Percentiles rank a stretch among this genome's conserved stretches.
Conservation (phyloP, 2,797 vertebrate genomes). For the Thaleichthys pacificus region DNA sequence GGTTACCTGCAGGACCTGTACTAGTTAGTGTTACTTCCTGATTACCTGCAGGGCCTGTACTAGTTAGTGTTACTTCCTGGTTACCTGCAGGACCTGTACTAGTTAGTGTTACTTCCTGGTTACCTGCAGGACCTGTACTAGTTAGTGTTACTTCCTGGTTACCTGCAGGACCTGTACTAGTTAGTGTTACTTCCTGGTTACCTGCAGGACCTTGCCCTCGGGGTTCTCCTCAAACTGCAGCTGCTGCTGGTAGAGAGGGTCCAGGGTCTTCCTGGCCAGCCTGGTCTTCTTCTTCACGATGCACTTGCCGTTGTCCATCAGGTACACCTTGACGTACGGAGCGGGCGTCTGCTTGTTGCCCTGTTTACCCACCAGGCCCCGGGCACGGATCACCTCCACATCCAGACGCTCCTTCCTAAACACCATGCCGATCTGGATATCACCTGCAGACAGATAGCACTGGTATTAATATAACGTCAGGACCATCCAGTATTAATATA, state of each 20-base stretch:
- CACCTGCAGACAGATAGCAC: conserved; percentile 12
- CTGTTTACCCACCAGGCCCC: conserved; percentile 96
- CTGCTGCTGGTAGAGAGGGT: conserved; percentile 96
- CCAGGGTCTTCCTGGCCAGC: conserved; percentile 93
- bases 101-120: too few relatives aligned
- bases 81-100: too few relatives aligned
- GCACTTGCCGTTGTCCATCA: conserved; percentile 96
- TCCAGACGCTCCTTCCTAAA: conserved; percentile 95
- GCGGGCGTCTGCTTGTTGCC: conserved; percentile 99
- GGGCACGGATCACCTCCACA: conserved; percentile 95
- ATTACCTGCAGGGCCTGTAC: too few relatives aligned
- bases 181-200: conserved; percentile 35
- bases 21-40: too few relatives aligned
- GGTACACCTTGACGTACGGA: conserved; percentile 96
- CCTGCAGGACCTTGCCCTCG: conserved; percentile 93
- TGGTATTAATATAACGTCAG: neutral
- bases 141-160: neutral
- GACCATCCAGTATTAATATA: too few relatives aligned
- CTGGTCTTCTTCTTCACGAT: conserved; percentile 97
- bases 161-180: neutral
- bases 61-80: too few relatives aligned
- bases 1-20: too few relatives aligned
- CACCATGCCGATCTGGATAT: conserved; percentile 96
- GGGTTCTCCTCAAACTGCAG: conserved; percentile 95
- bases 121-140: neutral